Base-by-base conservation (phyloP, 2,113 vertebrate genomes). In the Lepisosteus osseus region DNA sequence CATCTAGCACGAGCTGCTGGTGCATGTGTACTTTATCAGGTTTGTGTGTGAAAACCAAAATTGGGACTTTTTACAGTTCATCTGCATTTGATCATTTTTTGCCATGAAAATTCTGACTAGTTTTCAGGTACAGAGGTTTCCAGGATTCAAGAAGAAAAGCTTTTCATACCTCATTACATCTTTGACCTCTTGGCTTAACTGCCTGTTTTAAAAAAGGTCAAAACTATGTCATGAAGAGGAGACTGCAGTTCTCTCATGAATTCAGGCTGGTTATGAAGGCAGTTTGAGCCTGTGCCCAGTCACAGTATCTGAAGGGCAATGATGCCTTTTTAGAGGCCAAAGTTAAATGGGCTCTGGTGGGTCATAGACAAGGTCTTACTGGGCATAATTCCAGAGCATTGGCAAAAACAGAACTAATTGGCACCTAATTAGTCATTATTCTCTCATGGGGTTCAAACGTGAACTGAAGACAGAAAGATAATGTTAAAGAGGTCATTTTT, bases 401-500 rank as follows among this genome's bases (percentile, higher is more conserved):
- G 8, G 40, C 70, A 69, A 61, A 64, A 54, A 65, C 45, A 54
- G 40, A 17, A 54, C 57, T 61, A 62, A 69, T 74, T 69, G 61
- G 72, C 15, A 12, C 43, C 57, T 64, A 69, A 68, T 73, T 74
- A 69, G 55, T 74, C 61, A 69, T n/a, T 64, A n/a, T 63, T 29
- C 59, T 7, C 47, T 64, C 67, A 56, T 57, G 13, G 51, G 45
- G 72, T 44, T 56, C 44, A 62, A 17, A 29, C 57, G 56, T 65
- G 12, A 43, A n/a, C 45, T 11, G 29, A 64, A 51, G 59, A 74
- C 40, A 29, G 61, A 61, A 51, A 43, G 72, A 76, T 61, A 56
- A 47, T 42, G 56, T 64, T 61, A 61, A 67, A 54, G 73, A 72
- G 66, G 72, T n/a, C 59, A 75, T 56, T 69, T 65, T 70, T 70